phyloP scores from a whole-genome alignment of 1,140 invertebrate species.

The Drosophila lacteicornis region DNA sequence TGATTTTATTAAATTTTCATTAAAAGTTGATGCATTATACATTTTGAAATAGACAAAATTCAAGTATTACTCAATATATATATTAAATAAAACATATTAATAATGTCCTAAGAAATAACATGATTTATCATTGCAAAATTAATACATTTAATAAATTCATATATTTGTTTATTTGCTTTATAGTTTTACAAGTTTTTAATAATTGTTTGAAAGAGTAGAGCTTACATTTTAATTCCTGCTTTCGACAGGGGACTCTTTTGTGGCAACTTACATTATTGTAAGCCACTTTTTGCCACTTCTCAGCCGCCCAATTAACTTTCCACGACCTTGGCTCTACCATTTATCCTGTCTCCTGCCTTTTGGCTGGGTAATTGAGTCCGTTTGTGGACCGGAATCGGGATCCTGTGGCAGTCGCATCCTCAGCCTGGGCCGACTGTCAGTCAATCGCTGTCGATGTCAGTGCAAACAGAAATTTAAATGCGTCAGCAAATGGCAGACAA shows the following conservation, averaged over 20 bases:
- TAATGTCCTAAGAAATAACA: no score
- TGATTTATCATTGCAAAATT: no score
- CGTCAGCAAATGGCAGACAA: slow-evolving; percentile 73
- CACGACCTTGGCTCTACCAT: slow-evolving; percentile 11
- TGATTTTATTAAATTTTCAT: no score
- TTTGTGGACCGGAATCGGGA: slow-evolving; percentile 13
- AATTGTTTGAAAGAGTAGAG: not conserved
- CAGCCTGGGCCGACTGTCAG: slow-evolving; percentile 29
- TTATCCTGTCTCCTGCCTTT: slow-evolving; percentile 6
- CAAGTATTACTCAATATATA: no score
- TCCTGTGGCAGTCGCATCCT: slow-evolving; percentile 30
- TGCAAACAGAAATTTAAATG: slow-evolving; percentile 78
- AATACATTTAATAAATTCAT: no score
- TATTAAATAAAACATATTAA: no score
- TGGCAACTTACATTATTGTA: not conserved
- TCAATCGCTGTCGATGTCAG: slow-evolving; percentile 59
- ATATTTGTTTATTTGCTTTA: no score
- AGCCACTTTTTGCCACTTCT: not conserved
- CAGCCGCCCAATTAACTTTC: slow-evolving; percentile 26
- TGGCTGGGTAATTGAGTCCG: slow-evolving; percentile 39
- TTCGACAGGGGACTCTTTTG: not conserved
- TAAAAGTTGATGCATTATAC: no score
- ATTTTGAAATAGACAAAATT: no score
- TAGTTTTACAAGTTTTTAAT: no score
- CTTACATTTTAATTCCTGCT: no score